Evolutionary conservation across 2,113 vertebrate species (phyloP).

Genomic region (Embiotoca jacksoni): DNA sequence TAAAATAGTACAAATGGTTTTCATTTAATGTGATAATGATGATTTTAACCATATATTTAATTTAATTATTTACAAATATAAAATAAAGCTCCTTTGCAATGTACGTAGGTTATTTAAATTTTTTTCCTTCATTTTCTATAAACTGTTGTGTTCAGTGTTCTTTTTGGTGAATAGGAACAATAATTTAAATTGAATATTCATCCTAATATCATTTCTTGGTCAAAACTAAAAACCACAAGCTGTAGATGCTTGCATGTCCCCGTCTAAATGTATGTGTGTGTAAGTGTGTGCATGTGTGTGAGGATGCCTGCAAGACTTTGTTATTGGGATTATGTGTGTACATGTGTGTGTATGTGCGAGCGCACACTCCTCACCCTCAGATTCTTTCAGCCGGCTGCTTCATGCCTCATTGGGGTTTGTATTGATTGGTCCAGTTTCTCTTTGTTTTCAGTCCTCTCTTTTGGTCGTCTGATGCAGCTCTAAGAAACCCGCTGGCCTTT

Average conservation of each 20-base stretch:
- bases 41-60: too few relatives aligned
- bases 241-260: neutral
- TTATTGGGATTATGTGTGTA: neutral
- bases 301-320: too few relatives aligned
- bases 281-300: too few relatives aligned
- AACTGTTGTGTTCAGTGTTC: too few relatives aligned
- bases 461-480: constrained; percentile 70
- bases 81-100: neutral
- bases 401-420: constrained; percentile 81
- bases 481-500: constrained; percentile 78
- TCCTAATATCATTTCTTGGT: neutral
- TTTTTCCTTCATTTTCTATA: too few relatives aligned
- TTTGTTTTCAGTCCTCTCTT: constrained; percentile 81
- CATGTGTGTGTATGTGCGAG: constrained; percentile 17
- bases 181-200: constrained; percentile 4
- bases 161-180: neutral
- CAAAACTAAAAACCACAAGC: neutral
- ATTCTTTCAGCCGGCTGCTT: constrained; percentile 73
- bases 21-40: too few relatives aligned
- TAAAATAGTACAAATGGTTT: neutral
- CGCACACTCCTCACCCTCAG: constrained; percentile 12
- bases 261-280: neutral
- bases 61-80: neutral
- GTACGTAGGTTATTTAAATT: neutral
- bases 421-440: constrained; percentile 83